These are phyloP conservation scores for Tachystola acroxantha DNA, from an alignment of 2,888 invertebrate species.

Conservation along the genomic window DNA sequence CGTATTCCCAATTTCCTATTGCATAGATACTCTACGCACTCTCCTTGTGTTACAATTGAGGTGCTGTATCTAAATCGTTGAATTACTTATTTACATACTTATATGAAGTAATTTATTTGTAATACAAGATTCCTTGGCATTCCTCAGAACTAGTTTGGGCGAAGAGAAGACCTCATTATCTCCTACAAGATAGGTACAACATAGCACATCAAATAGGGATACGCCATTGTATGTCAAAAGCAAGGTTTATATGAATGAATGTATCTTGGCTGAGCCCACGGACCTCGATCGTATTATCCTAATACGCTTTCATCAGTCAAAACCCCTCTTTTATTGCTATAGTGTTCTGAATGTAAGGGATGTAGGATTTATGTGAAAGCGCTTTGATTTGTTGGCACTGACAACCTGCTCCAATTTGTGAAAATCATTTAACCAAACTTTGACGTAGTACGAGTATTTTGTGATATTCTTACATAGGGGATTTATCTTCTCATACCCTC, in stretches of 20 bases:
- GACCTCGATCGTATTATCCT: constrained; percentile 10
- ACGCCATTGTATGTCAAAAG: constrained; percentile 1
- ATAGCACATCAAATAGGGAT: neutral
- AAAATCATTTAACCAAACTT: too few species aligned
- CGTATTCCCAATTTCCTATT: too few species aligned
- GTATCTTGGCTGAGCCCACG: neutral
- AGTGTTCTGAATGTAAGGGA: constrained; percentile 4
- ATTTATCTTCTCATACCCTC: too few species aligned
- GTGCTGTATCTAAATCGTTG: too few species aligned
- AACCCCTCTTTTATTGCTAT: constrained; percentile 6
- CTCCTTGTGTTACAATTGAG: too few species aligned
- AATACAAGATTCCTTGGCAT: too few species aligned
- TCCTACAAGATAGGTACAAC: neutral
- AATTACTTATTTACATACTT: too few species aligned
- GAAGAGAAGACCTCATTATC: neutral
- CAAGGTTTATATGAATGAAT: constrained; percentile 5
- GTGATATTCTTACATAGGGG: too few species aligned
- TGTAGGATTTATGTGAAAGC: constrained; percentile 1
- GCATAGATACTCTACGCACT: too few species aligned
- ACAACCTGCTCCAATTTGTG: neutral
- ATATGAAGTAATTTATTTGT: too few species aligned
- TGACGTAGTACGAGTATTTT: too few species aligned
- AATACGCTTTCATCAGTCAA: constrained; percentile 10
- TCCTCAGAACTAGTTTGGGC: too few species aligned
- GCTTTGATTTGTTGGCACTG: constrained; percentile 3